These are phyloP conservation scores for Athalia circularis DNA, from an alignment of 2,888 invertebrate genomes.

Conservation along the genomic window DNA sequence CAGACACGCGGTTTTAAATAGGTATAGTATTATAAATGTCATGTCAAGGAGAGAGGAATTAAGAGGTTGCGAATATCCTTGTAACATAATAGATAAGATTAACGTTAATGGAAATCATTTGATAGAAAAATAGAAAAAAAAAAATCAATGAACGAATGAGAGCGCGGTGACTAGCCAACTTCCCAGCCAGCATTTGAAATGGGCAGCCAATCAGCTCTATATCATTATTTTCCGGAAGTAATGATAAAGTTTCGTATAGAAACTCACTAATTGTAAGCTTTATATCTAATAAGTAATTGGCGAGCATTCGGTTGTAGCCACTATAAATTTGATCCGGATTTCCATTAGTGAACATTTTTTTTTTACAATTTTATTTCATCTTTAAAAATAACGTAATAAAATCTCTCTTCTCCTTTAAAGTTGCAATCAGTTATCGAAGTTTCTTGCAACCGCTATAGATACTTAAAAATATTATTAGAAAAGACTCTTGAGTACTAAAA, in stretches of 20 bases:
- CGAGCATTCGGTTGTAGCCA: background rate
- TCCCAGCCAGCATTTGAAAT: conserved; percentile 35
- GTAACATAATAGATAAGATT: background rate
- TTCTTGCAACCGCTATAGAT: no score
- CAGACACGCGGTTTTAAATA: background rate
- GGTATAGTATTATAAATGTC: no score
- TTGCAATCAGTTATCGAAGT: no score
- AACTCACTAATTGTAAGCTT: conserved; percentile 25
- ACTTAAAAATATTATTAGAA: no score
- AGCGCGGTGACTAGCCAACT: conserved; percentile 33
- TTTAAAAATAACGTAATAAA: no score
- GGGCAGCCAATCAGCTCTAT: conserved; percentile 42
- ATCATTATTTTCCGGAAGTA: background rate
- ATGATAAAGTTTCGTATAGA: background rate
- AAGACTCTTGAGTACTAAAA: no score
- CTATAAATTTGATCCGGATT: conserved; percentile 8
- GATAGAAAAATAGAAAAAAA: background rate
- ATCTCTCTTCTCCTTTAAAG: no score
- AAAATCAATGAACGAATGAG: conserved; percentile 38
- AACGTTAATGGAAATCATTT: background rate
- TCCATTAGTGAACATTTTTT: background rate
- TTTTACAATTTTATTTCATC: background rate
- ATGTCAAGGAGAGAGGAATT: background rate
- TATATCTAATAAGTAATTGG: background rate
- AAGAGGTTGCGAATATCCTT: background rate